A percentile compares a stretch with the other conserved stretches of the same genome.
Conservation (phyloP, 2,113 vertebrate species). For the Nyctibius bracteatus region DNA sequence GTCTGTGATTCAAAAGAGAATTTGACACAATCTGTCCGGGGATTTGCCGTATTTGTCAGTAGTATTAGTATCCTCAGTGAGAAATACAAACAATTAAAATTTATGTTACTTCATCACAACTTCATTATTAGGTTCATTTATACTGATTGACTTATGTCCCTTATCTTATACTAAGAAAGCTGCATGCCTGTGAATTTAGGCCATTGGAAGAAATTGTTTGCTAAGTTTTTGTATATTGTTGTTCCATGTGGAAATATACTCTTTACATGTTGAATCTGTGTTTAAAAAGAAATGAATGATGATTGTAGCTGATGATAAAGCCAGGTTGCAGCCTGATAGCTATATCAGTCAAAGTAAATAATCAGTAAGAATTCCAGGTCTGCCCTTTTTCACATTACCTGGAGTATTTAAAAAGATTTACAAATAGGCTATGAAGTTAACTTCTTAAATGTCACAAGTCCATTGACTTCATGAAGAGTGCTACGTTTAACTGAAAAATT, state of each 20-base stretch:
- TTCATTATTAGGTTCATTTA: background rate
- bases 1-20: background rate
- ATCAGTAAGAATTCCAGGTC: background rate
- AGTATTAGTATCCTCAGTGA: background rate
- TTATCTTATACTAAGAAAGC: background rate
- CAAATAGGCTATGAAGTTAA: background rate
- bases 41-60: background rate
- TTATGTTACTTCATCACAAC: background rate
- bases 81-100: background rate
- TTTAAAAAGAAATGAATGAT: background rate
- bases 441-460: background rate
- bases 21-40: background rate
- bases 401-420: background rate
- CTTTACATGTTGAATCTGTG: background rate
- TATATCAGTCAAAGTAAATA: background rate
- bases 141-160: background rate
- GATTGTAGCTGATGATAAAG: background rate
- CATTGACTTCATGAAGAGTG: background rate
- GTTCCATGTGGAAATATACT: background rate
- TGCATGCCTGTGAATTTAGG: background rate
- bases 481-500: background rate
- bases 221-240: background rate
- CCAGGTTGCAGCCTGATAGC: background rate
- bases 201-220: background rate
- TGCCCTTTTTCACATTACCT: background rate